phyloP scores from a whole-genome alignment of 2,113 vertebrate species.

The Cettia cetti region DNA sequence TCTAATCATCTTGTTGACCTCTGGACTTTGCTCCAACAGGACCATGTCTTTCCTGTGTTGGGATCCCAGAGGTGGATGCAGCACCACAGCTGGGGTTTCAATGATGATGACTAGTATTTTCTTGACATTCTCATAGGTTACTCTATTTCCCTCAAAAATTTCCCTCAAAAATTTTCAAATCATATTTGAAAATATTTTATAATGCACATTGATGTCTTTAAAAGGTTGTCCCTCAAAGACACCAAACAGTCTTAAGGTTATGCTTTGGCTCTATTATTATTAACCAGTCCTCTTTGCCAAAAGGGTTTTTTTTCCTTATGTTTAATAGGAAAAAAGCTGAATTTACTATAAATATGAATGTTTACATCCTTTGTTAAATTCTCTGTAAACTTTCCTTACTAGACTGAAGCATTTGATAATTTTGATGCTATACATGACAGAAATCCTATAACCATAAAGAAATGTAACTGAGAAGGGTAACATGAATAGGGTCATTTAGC shows the following conservation, averaged over 20 bases:
- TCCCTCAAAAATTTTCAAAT: not conserved
- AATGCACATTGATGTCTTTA: not conserved
- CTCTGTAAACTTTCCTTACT: not conserved
- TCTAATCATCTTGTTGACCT: not conserved
- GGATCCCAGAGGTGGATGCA: not conserved
- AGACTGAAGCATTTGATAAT: not conserved
- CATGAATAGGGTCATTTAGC: not conserved
- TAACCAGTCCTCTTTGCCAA: not conserved
- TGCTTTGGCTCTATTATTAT: not conserved
- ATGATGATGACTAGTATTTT: not conserved
- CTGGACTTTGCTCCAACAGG: not conserved
- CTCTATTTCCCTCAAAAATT: not conserved
- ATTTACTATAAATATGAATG: not conserved
- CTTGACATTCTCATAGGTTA: not conserved
- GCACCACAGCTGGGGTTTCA: not conserved
- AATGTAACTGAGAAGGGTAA: not conserved
- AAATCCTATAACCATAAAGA: not conserved
- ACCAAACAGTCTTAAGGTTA: not conserved
- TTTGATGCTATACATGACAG: not conserved
- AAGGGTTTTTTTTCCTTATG: not conserved
- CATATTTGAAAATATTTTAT: not conserved
- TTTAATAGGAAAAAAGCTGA: not conserved
- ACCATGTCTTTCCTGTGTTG: not conserved
- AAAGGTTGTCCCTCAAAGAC: not conserved
- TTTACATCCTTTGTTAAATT: not conserved